Evolutionary conservation across 2,113 vertebrate genomes (phyloP).

Genomic region (Tetrax tetrax): DNA sequence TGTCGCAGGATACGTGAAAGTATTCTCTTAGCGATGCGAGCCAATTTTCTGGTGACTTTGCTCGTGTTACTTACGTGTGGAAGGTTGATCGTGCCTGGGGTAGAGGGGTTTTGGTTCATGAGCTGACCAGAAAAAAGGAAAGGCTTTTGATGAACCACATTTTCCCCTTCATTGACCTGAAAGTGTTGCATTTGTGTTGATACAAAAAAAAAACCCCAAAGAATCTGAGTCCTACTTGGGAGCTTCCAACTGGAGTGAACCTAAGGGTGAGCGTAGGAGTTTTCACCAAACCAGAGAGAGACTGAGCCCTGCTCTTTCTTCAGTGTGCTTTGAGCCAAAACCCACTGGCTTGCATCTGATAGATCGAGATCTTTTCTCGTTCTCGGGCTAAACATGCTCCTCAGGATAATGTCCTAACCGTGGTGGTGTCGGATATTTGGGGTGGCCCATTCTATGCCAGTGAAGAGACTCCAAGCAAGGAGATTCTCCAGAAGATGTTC

Average conservation of each 20-base stretch:
- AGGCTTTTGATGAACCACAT: background rate
- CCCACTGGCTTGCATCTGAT: accelerated
- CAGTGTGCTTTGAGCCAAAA: background rate
- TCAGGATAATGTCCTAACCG: background rate
- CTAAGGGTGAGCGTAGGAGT: background rate
- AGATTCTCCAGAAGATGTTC: background rate
- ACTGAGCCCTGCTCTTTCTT: background rate
- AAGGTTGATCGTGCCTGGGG: background rate
- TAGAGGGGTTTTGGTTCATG: background rate
- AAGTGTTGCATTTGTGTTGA: background rate
- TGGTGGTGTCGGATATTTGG: background rate
- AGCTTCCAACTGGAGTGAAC: background rate
- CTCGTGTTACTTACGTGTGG: accelerated
- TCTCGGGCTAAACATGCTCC: background rate
- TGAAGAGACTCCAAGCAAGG: background rate
- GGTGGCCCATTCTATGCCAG: background rate
- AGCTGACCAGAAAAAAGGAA: background rate
- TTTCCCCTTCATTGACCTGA: background rate
- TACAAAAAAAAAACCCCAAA: background rate
- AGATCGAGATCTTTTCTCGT: background rate
- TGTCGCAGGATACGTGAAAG: background rate
- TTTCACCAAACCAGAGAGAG: background rate
- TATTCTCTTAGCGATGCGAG: background rate
- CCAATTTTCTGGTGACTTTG: background rate
- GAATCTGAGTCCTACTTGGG: background rate